These are phyloP conservation scores for Ptychodera flava DNA, from an alignment of 35 echinoderm and acorn worm genomes.

Conservation along the genomic window DNA sequence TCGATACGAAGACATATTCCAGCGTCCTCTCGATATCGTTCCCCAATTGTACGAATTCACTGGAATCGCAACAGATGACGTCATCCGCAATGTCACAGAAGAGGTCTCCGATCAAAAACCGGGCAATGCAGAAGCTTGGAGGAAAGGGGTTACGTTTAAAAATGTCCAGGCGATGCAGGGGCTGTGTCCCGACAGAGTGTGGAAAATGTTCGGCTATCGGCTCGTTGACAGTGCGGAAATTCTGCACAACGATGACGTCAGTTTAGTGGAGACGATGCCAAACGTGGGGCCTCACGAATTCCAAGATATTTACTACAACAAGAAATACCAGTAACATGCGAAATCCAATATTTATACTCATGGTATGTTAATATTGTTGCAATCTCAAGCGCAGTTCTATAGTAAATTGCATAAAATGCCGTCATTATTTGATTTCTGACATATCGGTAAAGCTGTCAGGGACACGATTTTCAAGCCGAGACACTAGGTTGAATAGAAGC, in stretches of 20 bases:
- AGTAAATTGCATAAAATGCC: no score
- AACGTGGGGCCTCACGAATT: not conserved
- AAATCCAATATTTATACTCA: no score
- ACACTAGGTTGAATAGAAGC: no score
- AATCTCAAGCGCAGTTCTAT: no score
- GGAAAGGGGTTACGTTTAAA: not conserved
- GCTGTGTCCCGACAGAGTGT: not conserved
- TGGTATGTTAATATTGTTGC: no score
- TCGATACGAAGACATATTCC: not conserved
- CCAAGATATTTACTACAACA: not conserved
- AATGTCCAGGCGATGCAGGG: not conserved
- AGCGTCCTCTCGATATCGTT: not conserved
- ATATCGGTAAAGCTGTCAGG: no score
- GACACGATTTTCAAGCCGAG: no score
- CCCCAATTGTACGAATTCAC: not conserved
- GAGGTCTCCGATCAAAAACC: not conserved
- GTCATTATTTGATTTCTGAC: no score
- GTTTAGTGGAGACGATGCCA: not conserved
- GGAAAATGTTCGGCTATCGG: not conserved
- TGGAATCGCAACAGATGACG: not conserved
- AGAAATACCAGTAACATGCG: no score
- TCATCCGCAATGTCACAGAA: not conserved
- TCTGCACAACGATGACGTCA: not conserved
- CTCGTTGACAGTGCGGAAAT: not conserved
- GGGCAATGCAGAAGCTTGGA: not conserved